Evolutionary conservation across 92 coral and sea anemone species (phyloP), one percentile per base, ranked within the genome.

Genomic region (Paragorgia papillata): DNA sequence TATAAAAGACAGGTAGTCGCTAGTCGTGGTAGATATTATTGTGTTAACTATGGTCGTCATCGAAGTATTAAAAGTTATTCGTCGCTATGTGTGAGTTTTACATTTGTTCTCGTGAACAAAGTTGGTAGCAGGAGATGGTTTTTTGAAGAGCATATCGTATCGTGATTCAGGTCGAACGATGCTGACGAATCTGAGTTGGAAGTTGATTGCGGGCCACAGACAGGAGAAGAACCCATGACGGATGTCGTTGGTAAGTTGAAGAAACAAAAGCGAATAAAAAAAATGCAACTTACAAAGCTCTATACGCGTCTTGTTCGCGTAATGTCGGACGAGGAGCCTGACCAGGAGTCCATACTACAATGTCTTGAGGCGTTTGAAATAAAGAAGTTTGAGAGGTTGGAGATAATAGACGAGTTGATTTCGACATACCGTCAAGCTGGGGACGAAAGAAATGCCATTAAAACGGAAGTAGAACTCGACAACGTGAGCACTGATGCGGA

Each of bases 71-170:
- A 22, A 17, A 8, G 28, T 9, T 56, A 37, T 69, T 57, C 17
- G 37, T 15, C 12, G 15, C 13, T n/a, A 73, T 4, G 43, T 37
- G 6, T 37, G 4, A 37, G n/a, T 5, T 22, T 51, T 51, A n/a
- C 17, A 17, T 51, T 59, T 59, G 50, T 32, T 64, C 71, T 64
- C 41, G 26, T 2, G 71, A 64, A 64, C 71, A 64, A 29, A 22
- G 22, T 25, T 64, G 51, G 71, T 64, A 64, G 71, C 71, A 34
- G 71, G 71, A 64, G 35, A 64, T 64, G 71, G 71, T 64, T 34
- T 26, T 30, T 33, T 1, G 5, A 33, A 2, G 46, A 33, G n/a
- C 20, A 5, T 51, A 17, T 51, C 26, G 26, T 3, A 3, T 51
- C 26, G 26, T 3, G 4, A 22, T 5, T 51, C 21, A 51, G 5